Conservation (phyloP, 1,140 invertebrate genomes). For the Leptonema lineaticorne region DNA sequence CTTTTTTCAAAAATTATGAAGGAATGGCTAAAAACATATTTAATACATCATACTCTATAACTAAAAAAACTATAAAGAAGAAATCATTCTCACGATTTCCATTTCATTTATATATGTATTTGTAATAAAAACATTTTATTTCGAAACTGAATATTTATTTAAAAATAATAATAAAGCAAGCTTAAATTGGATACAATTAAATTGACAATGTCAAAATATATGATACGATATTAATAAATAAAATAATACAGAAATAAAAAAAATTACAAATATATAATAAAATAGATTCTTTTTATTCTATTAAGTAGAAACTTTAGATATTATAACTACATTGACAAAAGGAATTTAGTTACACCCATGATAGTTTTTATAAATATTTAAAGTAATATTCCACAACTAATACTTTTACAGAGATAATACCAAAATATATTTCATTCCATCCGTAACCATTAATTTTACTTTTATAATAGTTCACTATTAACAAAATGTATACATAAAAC, state of each 20-base stretch:
- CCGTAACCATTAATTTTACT: not conserved
- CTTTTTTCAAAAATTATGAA: too few species aligned
- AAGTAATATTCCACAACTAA: not conserved
- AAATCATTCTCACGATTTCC: too few species aligned
- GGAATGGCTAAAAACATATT: too few species aligned
- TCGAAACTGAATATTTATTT: too few species aligned
- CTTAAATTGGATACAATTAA: too few species aligned
- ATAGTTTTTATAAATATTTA: too few species aligned
- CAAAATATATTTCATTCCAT: slow-evolving; percentile 4
- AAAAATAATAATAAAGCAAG: too few species aligned
- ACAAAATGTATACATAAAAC: not conserved
- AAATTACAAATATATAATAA: slow-evolving; percentile 8
- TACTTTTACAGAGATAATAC: not conserved
- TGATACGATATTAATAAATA: not conserved
- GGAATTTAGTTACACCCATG: not conserved
- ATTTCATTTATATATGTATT: too few species aligned
- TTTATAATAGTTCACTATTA: not conserved
- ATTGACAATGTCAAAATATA: too few species aligned
- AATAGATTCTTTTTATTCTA: slow-evolving; percentile 8
- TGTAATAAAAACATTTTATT: too few species aligned
- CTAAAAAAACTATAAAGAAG: too few species aligned
- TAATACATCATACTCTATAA: too few species aligned
- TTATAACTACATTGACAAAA: not conserved
- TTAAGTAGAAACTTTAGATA: slow-evolving; percentile 7
- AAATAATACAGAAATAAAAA: not conserved